Evolutionary conservation across 2,113 vertebrate genomes (phyloP), one percentile per base, ranked within the genome.

Genomic region (Tor tambroides): DNA sequence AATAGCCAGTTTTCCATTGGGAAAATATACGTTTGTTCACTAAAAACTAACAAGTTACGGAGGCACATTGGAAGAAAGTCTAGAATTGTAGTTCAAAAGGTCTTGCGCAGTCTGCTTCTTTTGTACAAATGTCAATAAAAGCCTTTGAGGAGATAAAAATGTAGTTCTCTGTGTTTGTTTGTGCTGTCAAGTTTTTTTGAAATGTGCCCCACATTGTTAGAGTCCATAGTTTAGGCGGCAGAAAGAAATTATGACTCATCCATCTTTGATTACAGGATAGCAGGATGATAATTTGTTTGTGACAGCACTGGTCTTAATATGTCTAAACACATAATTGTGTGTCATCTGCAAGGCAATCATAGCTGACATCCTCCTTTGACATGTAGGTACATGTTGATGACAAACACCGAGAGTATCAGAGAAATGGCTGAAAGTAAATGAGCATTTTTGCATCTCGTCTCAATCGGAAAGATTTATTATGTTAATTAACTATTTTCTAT

Each of bases 281-380:
- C 77, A 72, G n/a, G 49, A 38, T 46, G 77, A 80, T 86, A 14
- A 74, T 80, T 80, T 80, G 85, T 69, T 72, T 59, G 19, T 80
- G 85, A 51, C 63, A 59, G 84, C 72, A 49, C 28, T 63, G 28
- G 83, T 85, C 46, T 76, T 38, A 63, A 43, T 59, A 63, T 78
- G 74, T 65, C 74, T 85, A 63, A 65, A 46, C 43, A 35, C 61
- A 85, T 85, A 65, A 85, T 85, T 85, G 41, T 85, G 38, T 49
- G 84, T 79, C 77, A 78, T 67, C 59, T 35, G 38, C 32, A 65
- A 79, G 63, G 9, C 63, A 54, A 67, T 86, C 59, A 86, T 28
- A 17, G 72, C 56, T 77, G 56, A 43, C 84, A 85, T 32, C 72
- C 41, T 46, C 43, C 43, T 86, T 86, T 80, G 63, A 56, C 65